Evolutionary conservation across 2,113 vertebrate genomes (phyloP), one percentile per base, ranked within the genome.

Genomic region (Cheilinus undulatus): DNA sequence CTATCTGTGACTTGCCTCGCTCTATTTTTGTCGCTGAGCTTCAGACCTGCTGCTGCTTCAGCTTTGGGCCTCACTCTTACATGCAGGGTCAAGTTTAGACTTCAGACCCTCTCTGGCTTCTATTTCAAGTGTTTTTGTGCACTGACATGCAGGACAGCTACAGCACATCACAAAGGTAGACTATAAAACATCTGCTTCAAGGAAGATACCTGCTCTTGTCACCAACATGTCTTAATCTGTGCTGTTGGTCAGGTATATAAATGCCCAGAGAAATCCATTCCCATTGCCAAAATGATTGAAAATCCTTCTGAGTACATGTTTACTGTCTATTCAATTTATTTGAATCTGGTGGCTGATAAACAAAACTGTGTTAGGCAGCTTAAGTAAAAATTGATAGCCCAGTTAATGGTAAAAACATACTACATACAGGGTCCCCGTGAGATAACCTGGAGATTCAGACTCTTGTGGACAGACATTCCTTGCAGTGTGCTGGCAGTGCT

Each of bases 21-120:
- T 82, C 70, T 88, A 81, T 88, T 88, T 83, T 40, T 69, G 57
- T 67, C 12, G 27, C 49, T 68, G 50, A 73, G 72, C 38, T 77
- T 68, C 73, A 79, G 62, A 62, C 48, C 73, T 56, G 23, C 40
- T 53, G 73, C 76, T 73, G 75, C 59, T 83, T 82, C 66, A 80
- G 58, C 53, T 78, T 82, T 32, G 70, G 49, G 49, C 71, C 52
- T 66, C 52, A 36, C 27, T 66, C 43, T 67, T 57, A 58, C 50
- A 53, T 69, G 67, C 9, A 4, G 56, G 48, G 71, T 83, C 59
- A 66, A 68, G 60, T 72, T 71, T 73, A 76, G 60, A 69, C 30
- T 51, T 60, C 5, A 74, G 32, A 61, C 23, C 23, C 42, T 72
- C 68, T 49, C 19, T 3, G 43, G 59, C 59, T 63, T 79, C 72